Conservation (phyloP, 2,888 invertebrate genomes). For the Erannis defoliaria region DNA sequence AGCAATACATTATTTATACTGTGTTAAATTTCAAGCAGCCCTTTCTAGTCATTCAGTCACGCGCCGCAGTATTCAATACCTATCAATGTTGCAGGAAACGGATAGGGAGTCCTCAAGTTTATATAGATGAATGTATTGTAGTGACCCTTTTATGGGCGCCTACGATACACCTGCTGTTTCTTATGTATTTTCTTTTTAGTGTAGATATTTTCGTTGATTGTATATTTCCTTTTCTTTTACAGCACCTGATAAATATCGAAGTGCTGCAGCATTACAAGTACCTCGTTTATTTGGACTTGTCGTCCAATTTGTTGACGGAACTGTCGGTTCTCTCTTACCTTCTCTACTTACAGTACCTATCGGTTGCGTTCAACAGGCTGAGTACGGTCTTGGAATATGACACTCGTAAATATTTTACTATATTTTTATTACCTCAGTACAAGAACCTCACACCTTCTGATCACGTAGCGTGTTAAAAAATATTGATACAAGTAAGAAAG, state of each 20-base stretch:
- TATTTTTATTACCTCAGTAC: conserved; percentile 16
- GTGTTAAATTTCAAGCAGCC: neutral
- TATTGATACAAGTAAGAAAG: conserved; percentile 8
- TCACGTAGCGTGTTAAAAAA: conserved; percentile 8
- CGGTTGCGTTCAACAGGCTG: conserved; percentile 85
- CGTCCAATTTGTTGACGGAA: conserved; percentile 83
- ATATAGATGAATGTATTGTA: neutral
- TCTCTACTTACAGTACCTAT: conserved; percentile 85
- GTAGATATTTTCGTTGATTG: conserved; percentile 19
- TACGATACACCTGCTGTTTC: conserved; percentile 6
- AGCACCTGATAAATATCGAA: conserved; percentile 79
- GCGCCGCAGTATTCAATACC: neutral
- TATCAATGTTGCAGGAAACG: conserved; percentile 2
- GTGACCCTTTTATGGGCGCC: neutral
- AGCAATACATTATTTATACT: neutral
- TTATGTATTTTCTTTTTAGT: conserved; percentile 14
- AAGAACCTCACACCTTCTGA: conserved; percentile 6
- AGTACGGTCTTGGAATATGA: conserved; percentile 83
- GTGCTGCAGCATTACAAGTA: conserved; percentile 84
- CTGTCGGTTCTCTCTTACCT: conserved; percentile 82
- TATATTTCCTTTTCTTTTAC: conserved; percentile 45
- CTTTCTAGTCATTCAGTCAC: conserved; percentile 4
- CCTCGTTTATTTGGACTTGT: conserved; percentile 87
- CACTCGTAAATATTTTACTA: conserved; percentile 69
- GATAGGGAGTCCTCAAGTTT: neutral